Percentiles rank a stretch among this genome's conserved stretches.
phyloP scores from a whole-genome alignment of 2,888 invertebrate species.

The Caenorhabditis wallacei region DNA sequence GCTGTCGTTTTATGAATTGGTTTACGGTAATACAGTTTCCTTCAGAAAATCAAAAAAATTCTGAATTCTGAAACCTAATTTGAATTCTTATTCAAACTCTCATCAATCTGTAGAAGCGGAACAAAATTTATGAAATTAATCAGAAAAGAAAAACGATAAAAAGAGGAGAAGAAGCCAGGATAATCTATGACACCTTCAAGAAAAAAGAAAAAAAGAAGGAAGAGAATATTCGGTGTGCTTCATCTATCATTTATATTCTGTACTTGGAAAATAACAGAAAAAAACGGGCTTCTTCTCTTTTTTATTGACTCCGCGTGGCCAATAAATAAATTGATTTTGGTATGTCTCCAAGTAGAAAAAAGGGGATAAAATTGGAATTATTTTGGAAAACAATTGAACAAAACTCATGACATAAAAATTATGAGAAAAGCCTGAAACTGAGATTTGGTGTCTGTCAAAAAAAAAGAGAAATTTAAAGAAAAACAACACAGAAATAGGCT shows the following conservation, averaged over 20 bases:
- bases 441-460: not conserved
- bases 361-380: not conserved
- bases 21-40: too few species aligned
- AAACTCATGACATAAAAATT: too few species aligned
- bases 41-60: too few species aligned
- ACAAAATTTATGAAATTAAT: not conserved
- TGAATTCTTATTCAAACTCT: too few species aligned
- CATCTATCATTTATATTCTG: not conserved
- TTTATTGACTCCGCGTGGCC: slow-evolving; percentile 17
- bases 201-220: not conserved
- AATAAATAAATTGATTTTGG: slow-evolving; percentile 29
- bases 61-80: too few species aligned
- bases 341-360: slow-evolving; percentile 9
- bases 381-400: not conserved
- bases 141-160: not conserved
- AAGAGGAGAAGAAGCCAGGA: slow-evolving; percentile 22
- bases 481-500: slow-evolving; percentile 4
- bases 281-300: slow-evolving; percentile 8
- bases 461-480: not conserved
- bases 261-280: slow-evolving; percentile 1
- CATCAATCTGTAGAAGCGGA: too few species aligned
- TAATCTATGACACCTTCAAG: slow-evolving; percentile 13
- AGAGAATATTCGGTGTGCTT: slow-evolving; percentile 11
- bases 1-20: too few species aligned
- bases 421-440: not conserved